Percentiles rank a stretch among this genome's conserved stretches.
phyloP scores from a whole-genome alignment of 2,888 invertebrate species.

The Zaprionus obscuricornis region DNA sequence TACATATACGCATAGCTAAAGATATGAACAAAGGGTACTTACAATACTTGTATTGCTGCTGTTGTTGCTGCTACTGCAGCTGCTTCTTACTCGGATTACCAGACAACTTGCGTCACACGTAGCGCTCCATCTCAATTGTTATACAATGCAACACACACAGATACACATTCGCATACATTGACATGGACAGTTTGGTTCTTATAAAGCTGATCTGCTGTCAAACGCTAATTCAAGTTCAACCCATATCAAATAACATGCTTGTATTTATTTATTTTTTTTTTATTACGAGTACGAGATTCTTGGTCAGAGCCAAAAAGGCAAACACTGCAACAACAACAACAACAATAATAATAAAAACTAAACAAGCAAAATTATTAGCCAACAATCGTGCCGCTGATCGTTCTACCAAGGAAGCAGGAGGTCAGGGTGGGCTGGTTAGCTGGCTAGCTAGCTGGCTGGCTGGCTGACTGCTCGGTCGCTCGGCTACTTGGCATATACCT shows the following conservation, averaged over 20 bases:
- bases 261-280: slow-evolving; percentile 25
- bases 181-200: slow-evolving; percentile 58
- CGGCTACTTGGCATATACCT: slow-evolving; percentile 54
- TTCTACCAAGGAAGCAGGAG: slow-evolving; percentile 69
- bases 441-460: no score
- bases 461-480: no score
- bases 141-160: slow-evolving; percentile 40
- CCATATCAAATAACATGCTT: slow-evolving; percentile 75
- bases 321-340: slow-evolving; percentile 36
- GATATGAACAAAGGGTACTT: slow-evolving; percentile 23
- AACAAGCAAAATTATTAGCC: slow-evolving; percentile 59
- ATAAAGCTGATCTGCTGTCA: slow-evolving; percentile 71
- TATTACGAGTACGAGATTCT: slow-evolving; percentile 32
- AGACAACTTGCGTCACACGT: slow-evolving; percentile 49
- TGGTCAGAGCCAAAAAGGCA: slow-evolving; percentile 64
- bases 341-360: slow-evolving; percentile 21
- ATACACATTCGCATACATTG: slow-evolving; percentile 20
- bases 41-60: no score
- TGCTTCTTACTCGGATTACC: slow-evolving; percentile 48
- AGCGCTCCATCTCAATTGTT: slow-evolving; percentile 33
- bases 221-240: slow-evolving; percentile 77
- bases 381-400: slow-evolving; percentile 56
- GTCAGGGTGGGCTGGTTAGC: slow-evolving; percentile 76
- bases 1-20: no score
- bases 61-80: slow-evolving; percentile 22